These are phyloP conservation scores for Hecatera dysodea DNA, from an alignment of 2,888 invertebrate genomes.

Conservation along the genomic window DNA sequence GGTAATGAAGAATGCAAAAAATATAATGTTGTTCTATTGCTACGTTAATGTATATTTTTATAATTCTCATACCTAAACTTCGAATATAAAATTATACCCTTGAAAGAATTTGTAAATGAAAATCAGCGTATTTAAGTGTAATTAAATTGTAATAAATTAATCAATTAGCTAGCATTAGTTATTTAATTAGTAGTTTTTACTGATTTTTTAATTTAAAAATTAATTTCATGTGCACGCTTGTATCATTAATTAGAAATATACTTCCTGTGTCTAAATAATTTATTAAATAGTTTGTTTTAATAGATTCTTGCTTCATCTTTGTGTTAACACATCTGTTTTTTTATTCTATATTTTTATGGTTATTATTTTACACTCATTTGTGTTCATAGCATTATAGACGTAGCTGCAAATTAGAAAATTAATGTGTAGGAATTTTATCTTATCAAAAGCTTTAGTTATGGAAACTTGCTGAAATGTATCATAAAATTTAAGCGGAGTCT, in stretches of 20 bases:
- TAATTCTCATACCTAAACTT: background rate
- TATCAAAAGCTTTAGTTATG: too few species aligned
- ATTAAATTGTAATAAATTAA: conserved; percentile 53
- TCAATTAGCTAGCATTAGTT: conserved; percentile 54
- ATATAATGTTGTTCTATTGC: background rate
- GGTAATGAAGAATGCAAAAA: conserved; percentile 13
- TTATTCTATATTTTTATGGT: conserved; percentile 16
- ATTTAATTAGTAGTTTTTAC: conserved; percentile 53
- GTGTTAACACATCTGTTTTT: conserved; percentile 45
- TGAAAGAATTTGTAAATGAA: conserved; percentile 36
- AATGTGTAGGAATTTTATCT: conserved; percentile 2
- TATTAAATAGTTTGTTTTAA: conserved; percentile 27
- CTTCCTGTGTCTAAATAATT: conserved; percentile 31
- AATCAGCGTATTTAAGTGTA: conserved; percentile 45
- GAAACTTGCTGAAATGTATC: too few species aligned
- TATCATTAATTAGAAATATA: conserved; percentile 50
- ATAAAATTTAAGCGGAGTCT: too few species aligned
- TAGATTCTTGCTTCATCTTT: conserved; percentile 46
- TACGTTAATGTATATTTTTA: conserved; percentile 7
- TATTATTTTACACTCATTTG: conserved; percentile 25
- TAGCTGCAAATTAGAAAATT: conserved; percentile 32
- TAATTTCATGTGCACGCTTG: conserved; percentile 59
- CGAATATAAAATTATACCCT: conserved; percentile 18
- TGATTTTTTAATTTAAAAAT: conserved; percentile 57
- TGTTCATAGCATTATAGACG: conserved; percentile 16